A percentile compares a stretch with the other conserved stretches of the same genome.
Conservation (phyloP, 2,113 vertebrate genomes). For the Grammomys dolichurus region DNA sequence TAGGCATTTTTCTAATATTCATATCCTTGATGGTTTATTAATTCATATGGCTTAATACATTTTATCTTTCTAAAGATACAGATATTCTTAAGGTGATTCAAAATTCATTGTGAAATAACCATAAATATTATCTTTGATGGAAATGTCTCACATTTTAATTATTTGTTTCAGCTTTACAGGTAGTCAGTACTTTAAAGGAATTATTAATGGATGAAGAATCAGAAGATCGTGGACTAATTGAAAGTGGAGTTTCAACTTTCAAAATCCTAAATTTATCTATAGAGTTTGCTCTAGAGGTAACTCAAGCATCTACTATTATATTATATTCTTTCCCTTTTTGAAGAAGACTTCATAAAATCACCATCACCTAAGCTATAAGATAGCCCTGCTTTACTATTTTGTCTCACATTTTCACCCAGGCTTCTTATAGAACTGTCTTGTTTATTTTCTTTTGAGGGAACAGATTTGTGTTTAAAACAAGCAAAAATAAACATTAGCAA, state of each 20-base stretch:
- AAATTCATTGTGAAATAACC: conserved; percentile 7
- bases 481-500: conserved; percentile 24
- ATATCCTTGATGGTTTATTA: conserved; percentile 2
- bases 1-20: conserved; percentile 22
- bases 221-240: conserved; percentile 81
- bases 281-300: conserved; percentile 95
- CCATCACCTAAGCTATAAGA: background rate
- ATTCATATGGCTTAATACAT: conserved; percentile 41
- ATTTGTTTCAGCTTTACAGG: conserved; percentile 88
- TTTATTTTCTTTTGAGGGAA: conserved; percentile 58
- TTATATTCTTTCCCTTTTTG: conserved; percentile 40
- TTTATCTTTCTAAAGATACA: background rate
- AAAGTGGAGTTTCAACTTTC: conserved; percentile 83
- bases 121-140: conserved; percentile 59
- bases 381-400: conserved; percentile 33
- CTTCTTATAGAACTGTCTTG: conserved; percentile 18
- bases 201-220: conserved; percentile 79
- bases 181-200: conserved; percentile 87
- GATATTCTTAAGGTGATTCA: conserved; percentile 57
- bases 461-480: conserved; percentile 47
- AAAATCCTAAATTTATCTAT: conserved; percentile 91
- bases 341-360: conserved; percentile 11
- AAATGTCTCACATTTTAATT: conserved; percentile 48
- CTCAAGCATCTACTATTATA: conserved; percentile 24
- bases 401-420: conserved; percentile 39